A percentile compares a stretch with the other conserved stretches of the same genome.
Evolutionary conservation across 2,888 invertebrate species (phyloP).

Genomic region (Acanthosoma haemorrhoidale): DNA sequence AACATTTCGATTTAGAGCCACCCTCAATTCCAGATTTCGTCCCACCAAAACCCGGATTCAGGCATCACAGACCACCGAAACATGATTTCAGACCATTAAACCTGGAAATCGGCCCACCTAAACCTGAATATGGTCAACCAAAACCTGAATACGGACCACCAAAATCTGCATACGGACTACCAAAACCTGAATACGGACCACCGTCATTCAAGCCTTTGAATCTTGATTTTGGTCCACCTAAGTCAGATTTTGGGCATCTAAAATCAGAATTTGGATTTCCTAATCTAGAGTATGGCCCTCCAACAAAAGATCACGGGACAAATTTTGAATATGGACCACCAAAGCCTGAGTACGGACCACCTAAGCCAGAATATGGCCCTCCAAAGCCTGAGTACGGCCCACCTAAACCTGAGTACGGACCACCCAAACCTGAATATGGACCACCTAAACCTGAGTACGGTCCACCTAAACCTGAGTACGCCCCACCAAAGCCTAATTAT

Average conservation of each 20-base stretch:
- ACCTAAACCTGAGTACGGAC: conserved; percentile 42
- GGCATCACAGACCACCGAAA: conserved; percentile 42
- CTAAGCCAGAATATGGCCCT: conserved; percentile 40
- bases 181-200: conserved; percentile 43
- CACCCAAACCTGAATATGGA: conserved; percentile 39
- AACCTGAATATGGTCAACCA: conserved; percentile 41
- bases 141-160: conserved; percentile 42
- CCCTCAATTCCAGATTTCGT: conserved; percentile 34
- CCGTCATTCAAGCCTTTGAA: conserved; percentile 18
- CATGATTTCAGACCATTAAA: neutral
- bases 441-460: conserved; percentile 41
- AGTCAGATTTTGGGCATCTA: conserved; percentile 40
- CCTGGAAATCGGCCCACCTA: conserved; percentile 39
- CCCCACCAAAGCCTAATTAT: conserved; percentile 32
- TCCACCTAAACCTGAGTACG: conserved; percentile 42
- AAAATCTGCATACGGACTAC: conserved; percentile 34
- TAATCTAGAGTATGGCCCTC: conserved; percentile 42
- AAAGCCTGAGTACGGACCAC: conserved; percentile 40
- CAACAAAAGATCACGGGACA: conserved; percentile 40
- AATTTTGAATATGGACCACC: conserved; percentile 36
- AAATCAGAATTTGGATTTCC: conserved; percentile 41
- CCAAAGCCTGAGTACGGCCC: conserved; percentile 44
- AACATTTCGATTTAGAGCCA: conserved; percentile 31
- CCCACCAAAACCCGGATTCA: conserved; percentile 36
- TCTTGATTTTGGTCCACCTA: conserved; percentile 37